phyloP scores from a whole-genome alignment of 2,113 vertebrate species.

The Strigops habroptila region DNA sequence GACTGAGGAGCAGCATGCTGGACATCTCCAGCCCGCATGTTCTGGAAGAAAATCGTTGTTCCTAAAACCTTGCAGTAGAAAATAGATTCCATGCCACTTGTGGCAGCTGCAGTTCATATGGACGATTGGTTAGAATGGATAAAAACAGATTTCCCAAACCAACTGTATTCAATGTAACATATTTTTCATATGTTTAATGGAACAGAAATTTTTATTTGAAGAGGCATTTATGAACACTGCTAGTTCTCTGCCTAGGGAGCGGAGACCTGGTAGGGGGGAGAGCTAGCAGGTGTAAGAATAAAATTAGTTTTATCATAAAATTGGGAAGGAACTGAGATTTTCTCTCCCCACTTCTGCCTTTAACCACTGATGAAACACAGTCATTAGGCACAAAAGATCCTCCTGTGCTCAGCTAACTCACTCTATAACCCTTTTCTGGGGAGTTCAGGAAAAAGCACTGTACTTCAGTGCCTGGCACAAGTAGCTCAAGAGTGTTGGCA shows the following conservation, averaged over 20 bases:
- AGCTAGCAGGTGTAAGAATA: constrained; percentile 62
- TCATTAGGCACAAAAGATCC: constrained; percentile 30
- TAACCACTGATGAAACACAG: constrained; percentile 22
- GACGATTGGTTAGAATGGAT: constrained; percentile 59
- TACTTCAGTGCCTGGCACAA: constrained; percentile 7
- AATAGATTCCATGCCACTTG: constrained; percentile 35
- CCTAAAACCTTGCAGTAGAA: not conserved
- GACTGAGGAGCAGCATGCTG: not conserved
- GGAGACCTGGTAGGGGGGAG: constrained; percentile 38
- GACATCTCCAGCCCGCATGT: not conserved
- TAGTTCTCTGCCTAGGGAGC: constrained; percentile 37
- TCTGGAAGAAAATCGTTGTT: not conserved
- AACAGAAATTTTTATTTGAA: constrained; percentile 76
- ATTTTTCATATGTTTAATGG: constrained; percentile 77
- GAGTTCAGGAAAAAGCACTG: not conserved
- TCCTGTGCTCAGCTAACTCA: not conserved
- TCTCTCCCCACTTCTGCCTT: constrained; percentile 7
- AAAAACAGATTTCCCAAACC: constrained; percentile 73
- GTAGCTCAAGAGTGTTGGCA: constrained; percentile 37
- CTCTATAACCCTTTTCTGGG: constrained; percentile 50
- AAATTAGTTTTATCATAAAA: constrained; percentile 65
- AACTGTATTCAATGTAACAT: constrained; percentile 70
- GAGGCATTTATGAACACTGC: constrained; percentile 54
- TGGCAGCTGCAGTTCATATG: constrained; percentile 61
- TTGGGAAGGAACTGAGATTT: constrained; percentile 40